Percentiles rank a stretch among this genome's conserved stretches.
Conservation (phyloP, 2,797 vertebrate species). For the Trachurus trachurus region DNA sequence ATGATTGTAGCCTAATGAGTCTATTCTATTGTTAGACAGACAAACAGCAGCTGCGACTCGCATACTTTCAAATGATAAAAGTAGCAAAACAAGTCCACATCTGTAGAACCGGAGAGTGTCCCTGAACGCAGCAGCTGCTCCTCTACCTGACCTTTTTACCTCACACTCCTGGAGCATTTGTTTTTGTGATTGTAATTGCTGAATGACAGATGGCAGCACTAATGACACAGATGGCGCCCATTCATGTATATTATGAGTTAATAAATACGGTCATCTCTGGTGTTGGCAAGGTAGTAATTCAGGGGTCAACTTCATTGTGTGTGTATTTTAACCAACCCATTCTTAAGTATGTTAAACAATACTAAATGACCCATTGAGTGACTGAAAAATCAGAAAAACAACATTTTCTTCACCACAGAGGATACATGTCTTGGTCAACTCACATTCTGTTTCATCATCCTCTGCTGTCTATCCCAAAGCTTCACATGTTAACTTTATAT, state of each 20-base stretch:
- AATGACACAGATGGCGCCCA: not conserved
- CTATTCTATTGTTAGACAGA: too few species aligned
- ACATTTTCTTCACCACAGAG: not conserved
- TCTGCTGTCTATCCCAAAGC: not conserved
- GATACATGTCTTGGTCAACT: not conserved
- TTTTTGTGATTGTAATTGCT: not conserved
- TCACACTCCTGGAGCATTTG: not conserved
- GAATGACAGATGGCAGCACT: not conserved
- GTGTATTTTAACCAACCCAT: not conserved
- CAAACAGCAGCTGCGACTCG: not conserved
- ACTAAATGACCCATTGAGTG: not conserved
- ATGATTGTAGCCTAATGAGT: too few species aligned
- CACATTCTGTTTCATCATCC: not conserved
- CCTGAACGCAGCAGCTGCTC: not conserved
- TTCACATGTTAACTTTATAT: not conserved
- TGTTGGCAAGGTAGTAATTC: not conserved
- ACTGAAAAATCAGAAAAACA: not conserved
- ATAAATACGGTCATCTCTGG: not conserved
- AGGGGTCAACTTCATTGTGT: not conserved
- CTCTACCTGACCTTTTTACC: not conserved
- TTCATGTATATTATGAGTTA: not conserved
- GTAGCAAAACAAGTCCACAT: not conserved
- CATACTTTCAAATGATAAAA: not conserved
- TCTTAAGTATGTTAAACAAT: not conserved
- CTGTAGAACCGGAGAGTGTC: not conserved